Evolutionary conservation across 2,113 vertebrate species (phyloP), one percentile per base, ranked within the genome.

Genomic region (Dicaeum eximium): DNA sequence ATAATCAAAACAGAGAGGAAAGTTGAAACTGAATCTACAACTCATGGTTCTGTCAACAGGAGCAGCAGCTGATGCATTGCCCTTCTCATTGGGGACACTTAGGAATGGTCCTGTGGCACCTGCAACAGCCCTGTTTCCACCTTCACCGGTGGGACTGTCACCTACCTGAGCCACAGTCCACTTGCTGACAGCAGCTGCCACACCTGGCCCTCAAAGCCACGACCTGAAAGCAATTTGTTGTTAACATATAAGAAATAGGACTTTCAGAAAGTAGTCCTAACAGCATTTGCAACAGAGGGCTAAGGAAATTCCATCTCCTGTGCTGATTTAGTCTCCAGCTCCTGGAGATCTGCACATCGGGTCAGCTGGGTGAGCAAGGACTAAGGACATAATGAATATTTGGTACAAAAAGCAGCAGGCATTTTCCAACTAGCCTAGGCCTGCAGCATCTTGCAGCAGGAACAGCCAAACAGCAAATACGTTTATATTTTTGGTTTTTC

Each of bases 21-120:
- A 10, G 23, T 20, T 0, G 7, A 40, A 58, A 66, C 15, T 17
- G 28, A 74, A 28, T 44, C 7, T 28, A 28, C 6, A 33, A 4
- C 33, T 2, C 9, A 1, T 0, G 0, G 14, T 24, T 8, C 14
- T 33, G 37, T 24, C 47, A 44, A 11, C 0, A 56, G 33, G 10
- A 61, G 22, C 21, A 62, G 70, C 37, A 75, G 47, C 20, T n/a
- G 53, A 15, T 11, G 11, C 3, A 6, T 23, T 56, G 48, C 37
- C 16, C 35, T 38, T 10, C 23, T 57, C 40, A 3, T 17, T 1
- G 2, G 28, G 19, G 37, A 33, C 8, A 42, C 15, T 20, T 8
- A 19, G 20, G 17, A 78, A 40, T 0, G 1, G 38, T 6, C 19
- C 24, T 9, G 3, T 35, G 42, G 42, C 8, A 48, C 14, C n/a